Conservation (phyloP, 2,797 vertebrate species). For the Poecilia gillii region DNA sequence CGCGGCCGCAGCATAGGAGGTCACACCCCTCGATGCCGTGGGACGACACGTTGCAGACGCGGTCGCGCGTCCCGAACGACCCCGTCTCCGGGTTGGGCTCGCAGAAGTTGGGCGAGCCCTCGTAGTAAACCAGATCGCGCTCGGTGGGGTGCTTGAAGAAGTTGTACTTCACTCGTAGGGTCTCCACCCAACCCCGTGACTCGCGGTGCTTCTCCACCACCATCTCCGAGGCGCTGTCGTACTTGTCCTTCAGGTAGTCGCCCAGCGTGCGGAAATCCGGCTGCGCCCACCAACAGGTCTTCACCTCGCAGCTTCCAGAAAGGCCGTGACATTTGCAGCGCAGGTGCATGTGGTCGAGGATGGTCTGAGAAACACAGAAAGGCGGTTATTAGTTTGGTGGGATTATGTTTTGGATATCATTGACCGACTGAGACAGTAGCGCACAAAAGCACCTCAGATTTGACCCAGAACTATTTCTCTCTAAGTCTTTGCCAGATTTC, state of each 20-base stretch:
- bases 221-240: slow-evolving; percentile 98
- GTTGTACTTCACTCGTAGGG: slow-evolving; percentile 92
- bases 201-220: slow-evolving; percentile 97
- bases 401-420: neutral
- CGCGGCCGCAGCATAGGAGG: slow-evolving; percentile 95
- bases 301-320: slow-evolving; percentile 97
- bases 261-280: slow-evolving; percentile 95
- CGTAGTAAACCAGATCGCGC: slow-evolving; percentile 95
- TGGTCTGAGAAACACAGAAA: slow-evolving; percentile 83
- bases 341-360: slow-evolving; percentile 97
- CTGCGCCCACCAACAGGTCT: slow-evolving; percentile 99
- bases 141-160: slow-evolving; percentile 97
- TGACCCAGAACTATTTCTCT: neutral
- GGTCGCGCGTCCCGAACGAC: slow-evolving; percentile 95
- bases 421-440: neutral
- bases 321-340: slow-evolving; percentile 98
- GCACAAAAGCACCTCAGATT: neutral
- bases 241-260: slow-evolving; percentile 97
- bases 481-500: neutral
- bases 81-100: slow-evolving; percentile 95
- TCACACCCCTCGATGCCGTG: slow-evolving; percentile 98
- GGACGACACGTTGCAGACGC: slow-evolving; percentile 95
- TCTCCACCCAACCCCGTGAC: slow-evolving; percentile 95
- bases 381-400: neutral
- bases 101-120: slow-evolving; percentile 97